phyloP scores from a whole-genome alignment of 2,888 invertebrate species.

The Drosophila nigritarsus region DNA sequence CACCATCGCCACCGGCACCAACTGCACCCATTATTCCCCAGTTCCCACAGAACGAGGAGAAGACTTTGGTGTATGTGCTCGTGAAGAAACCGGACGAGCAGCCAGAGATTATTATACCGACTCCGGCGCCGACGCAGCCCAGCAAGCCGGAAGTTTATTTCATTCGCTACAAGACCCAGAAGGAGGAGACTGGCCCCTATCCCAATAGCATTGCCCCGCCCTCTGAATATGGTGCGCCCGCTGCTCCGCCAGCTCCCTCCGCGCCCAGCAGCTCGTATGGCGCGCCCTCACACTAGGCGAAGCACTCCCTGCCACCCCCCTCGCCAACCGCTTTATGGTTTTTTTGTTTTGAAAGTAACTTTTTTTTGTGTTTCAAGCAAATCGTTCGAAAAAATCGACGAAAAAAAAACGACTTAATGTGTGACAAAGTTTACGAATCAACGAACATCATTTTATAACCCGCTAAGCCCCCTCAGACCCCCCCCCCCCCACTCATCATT shows the following conservation, averaged over 20 bases:
- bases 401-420: conserved; percentile 65
- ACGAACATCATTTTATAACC: conserved; percentile 31
- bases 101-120: conserved; percentile 89
- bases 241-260: conserved; percentile 79
- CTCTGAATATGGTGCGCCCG: conserved; percentile 84
- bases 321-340: conserved; percentile 32
- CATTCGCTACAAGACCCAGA: conserved; percentile 91
- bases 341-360: conserved; percentile 39
- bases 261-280: conserved; percentile 84
- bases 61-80: conserved; percentile 90
- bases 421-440: conserved; percentile 76
- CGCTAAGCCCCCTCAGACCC: conserved; percentile 1
- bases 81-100: conserved; percentile 91
- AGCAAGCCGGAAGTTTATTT: conserved; percentile 92
- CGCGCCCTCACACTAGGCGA: conserved; percentile 79
- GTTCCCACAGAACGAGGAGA: conserved; percentile 90
- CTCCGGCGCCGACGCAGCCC: conserved; percentile 90
- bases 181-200: conserved; percentile 84
- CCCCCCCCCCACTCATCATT: conserved; percentile 20
- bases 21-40: conserved; percentile 87
- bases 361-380: conserved; percentile 52
- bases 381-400: conserved; percentile 20
- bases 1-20: conserved; percentile 88
- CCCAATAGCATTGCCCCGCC: conserved; percentile 84
- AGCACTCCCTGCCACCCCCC: conserved; percentile 12